These are phyloP conservation scores for Chrysomela aeneicollis DNA, from an alignment of 2,888 invertebrate species.

Conservation along the genomic window DNA sequence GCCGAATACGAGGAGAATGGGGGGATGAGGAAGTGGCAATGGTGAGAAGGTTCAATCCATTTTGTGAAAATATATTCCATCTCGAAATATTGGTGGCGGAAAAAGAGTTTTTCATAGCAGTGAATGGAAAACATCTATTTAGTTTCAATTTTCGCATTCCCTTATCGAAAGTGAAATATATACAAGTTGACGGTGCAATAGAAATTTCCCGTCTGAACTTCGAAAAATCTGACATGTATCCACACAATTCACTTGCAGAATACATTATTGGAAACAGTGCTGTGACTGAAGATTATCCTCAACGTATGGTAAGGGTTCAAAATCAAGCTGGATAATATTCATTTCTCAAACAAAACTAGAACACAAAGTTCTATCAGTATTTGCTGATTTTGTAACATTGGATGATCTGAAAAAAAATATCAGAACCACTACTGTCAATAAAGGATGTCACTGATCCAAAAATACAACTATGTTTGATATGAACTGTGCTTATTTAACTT, in stretches of 20 bases:
- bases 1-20: not conserved
- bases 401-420: too few species aligned
- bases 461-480: too few species aligned
- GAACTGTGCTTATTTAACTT: too few species aligned
- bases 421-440: too few species aligned
- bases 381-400: too few species aligned
- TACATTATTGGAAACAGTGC: not conserved
- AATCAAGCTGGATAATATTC: too few species aligned
- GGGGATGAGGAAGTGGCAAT: not conserved
- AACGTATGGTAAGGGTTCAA: not conserved
- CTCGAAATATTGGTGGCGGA: not conserved
- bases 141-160: not conserved
- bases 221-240: not conserved
- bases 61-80: not conserved
- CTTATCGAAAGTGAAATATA: conserved; percentile 1
- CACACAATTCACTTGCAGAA: not conserved
- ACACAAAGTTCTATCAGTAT: too few species aligned
- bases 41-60: not conserved
- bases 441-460: too few species aligned
- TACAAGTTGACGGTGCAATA: not conserved
- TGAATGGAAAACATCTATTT: not conserved
- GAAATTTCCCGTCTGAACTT: not conserved
- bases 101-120: not conserved
- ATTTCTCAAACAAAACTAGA: too few species aligned
- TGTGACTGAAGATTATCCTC: not conserved